Evolutionary conservation across 2,888 invertebrate species (phyloP).

Genomic region (Diabrotica balteata): DNA sequence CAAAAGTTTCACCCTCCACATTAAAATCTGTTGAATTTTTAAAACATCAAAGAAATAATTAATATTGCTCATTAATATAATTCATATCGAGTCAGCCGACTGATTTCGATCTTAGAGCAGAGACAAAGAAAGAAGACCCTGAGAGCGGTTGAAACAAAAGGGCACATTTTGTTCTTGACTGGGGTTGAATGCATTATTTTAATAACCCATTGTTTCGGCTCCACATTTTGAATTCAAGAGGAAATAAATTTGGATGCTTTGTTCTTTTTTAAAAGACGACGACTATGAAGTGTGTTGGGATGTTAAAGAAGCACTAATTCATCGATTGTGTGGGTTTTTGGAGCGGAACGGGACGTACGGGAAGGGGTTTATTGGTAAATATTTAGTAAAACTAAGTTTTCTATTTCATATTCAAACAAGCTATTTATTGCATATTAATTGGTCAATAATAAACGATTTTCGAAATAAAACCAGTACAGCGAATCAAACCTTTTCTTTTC

Average conservation of each 20-base stretch:
- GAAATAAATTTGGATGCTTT: constrained; percentile 27
- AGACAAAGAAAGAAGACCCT: constrained; percentile 20
- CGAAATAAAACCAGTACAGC: too few relatives aligned
- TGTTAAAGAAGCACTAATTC: constrained; percentile 2
- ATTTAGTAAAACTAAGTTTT: too few relatives aligned
- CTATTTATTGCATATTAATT: too few relatives aligned
- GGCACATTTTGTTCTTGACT: constrained; percentile 24
- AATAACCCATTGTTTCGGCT: constrained; percentile 29
- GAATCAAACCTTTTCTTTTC: too few relatives aligned
- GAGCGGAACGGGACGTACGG: too few relatives aligned
- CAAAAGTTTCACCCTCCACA: background rate
- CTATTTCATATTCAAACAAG: too few relatives aligned
- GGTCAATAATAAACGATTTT: too few relatives aligned
- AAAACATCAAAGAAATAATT: constrained; percentile 5
- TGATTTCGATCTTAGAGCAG: constrained; percentile 14
- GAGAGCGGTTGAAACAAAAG: constrained; percentile 23
- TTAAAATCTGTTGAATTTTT: too few relatives aligned
- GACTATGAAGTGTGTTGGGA: constrained; percentile 5
- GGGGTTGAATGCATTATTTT: constrained; percentile 30
- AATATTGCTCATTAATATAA: constrained; percentile 25
- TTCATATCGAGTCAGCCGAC: constrained; percentile 20
- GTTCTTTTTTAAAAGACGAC: constrained; percentile 15
- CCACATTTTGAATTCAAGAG: constrained; percentile 25
- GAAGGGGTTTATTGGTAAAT: too few relatives aligned
- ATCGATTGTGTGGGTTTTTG: background rate